Base-by-base conservation (phyloP, 2,888 invertebrate species). In the Polymixis flavicincta region DNA sequence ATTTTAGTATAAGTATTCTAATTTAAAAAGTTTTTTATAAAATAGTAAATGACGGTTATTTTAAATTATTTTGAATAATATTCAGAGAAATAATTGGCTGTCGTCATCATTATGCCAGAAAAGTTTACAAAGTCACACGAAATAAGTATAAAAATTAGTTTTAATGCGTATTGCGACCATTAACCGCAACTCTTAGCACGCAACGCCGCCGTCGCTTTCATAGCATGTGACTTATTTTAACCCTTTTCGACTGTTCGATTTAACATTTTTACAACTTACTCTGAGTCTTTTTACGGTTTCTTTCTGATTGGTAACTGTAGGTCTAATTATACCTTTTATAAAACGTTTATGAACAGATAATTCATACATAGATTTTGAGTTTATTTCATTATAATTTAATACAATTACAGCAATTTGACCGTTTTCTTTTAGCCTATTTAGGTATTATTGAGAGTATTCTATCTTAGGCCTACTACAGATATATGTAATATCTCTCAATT, bases 111-210 rank as follows among this genome's bases (percentile, higher is more conserved):
- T 79, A 74, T 68, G 72, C 67, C 74, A 74, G 73, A 76, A 88
- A 78, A 89, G 84, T 87, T 90, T 76, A 82, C 78, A 85, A 88
- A 90, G 88, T 89, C 87, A 86, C 86, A 89, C 87, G 87, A 90
- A 91, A 89, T 88, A 85, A 85, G 89, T 90, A 91, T 90, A 90
- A 91, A 91, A 90, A 90, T 90, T 90, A 88, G 87, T 88, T 92
- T 91, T 90, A 91, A 91, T 92, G 90, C 89, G 89, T 90, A 91
- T 87, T 89, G 87, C 82, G 86, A 86, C 88, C 92, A 91, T 93
- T 92, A 93, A 88, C 90, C 88, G 88, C 86, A 84, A 82, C 82
- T 79, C 82, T 88, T 85, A 90, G 88, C 92, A 91, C 87, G 88
- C 88, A 78, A 87, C 77, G 76, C 74, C 54, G 78, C 70, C 74